These are phyloP conservation scores for Balanococcus diminutus DNA, from an alignment of 2,888 invertebrate genomes.

Conservation along the genomic window DNA sequence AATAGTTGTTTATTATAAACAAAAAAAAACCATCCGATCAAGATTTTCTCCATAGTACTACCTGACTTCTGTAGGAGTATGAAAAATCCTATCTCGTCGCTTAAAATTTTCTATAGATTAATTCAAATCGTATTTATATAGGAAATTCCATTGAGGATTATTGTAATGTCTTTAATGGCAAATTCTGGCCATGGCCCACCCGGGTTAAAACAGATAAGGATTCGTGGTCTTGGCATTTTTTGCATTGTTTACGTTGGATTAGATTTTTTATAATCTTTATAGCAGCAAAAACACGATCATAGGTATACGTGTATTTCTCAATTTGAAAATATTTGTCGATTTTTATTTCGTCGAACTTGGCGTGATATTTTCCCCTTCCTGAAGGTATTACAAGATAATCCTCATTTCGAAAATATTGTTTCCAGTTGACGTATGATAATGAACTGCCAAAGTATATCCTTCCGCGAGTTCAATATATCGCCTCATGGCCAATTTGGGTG, in stretches of 20 bases:
- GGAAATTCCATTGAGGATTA: not conserved
- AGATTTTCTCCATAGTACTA: not conserved
- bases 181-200: not conserved
- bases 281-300: not conserved
- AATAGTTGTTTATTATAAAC: no score
- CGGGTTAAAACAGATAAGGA: not conserved
- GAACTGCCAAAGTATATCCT: not conserved
- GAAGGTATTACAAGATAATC: not conserved
- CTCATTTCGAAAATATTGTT: not conserved
- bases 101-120: not conserved
- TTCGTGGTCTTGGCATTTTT: not conserved
- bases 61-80: not conserved
- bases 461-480: conserved; percentile 19
- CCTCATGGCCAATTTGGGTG: conserved; percentile 14
- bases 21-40: not conserved
- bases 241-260: not conserved
- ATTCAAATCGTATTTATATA: not conserved
- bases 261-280: not conserved
- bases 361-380: not conserved
- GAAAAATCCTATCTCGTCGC: not conserved
- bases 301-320: not conserved
- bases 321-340: not conserved
- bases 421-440: not conserved
- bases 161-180: not conserved
- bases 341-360: not conserved